These are phyloP conservation scores for Perognathus longimembris DNA, from an alignment of 2,113 vertebrate species.

Conservation along the genomic window DNA sequence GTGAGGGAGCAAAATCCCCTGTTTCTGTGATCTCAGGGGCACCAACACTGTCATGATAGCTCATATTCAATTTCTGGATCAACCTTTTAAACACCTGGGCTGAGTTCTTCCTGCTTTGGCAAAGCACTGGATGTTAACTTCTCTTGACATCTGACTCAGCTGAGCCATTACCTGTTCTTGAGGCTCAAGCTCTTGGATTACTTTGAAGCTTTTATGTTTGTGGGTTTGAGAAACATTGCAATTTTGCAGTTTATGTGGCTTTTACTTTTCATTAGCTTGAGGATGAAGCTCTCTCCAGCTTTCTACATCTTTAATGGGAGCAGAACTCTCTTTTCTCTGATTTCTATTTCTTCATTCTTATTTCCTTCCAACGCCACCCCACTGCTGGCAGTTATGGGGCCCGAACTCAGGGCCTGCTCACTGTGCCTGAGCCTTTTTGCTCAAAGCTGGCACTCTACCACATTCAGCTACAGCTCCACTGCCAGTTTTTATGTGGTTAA, in stretches of 20 bases:
- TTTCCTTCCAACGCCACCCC: too few relatives aligned
- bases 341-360: neutral
- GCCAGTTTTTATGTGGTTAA: too few relatives aligned
- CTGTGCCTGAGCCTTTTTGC: too few relatives aligned
- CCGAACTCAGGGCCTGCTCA: too few relatives aligned
- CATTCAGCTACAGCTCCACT: too few relatives aligned
- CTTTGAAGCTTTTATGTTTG: neutral
- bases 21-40: fast-evolving
- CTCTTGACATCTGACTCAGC: neutral
- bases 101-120: neutral
- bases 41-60: neutral
- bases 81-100: neutral
- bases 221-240: neutral
- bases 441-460: too few relatives aligned
- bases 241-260: neutral
- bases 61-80: neutral
- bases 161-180: neutral
- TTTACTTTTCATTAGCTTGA: neutral
- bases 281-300: neutral
- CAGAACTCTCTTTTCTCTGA: neutral
- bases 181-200: neutral
- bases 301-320: neutral
- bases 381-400: too few relatives aligned
- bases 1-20: neutral
- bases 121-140: neutral